phyloP scores from a whole-genome alignment of 2,113 vertebrate species.

The Neofelis nebulosa region DNA sequence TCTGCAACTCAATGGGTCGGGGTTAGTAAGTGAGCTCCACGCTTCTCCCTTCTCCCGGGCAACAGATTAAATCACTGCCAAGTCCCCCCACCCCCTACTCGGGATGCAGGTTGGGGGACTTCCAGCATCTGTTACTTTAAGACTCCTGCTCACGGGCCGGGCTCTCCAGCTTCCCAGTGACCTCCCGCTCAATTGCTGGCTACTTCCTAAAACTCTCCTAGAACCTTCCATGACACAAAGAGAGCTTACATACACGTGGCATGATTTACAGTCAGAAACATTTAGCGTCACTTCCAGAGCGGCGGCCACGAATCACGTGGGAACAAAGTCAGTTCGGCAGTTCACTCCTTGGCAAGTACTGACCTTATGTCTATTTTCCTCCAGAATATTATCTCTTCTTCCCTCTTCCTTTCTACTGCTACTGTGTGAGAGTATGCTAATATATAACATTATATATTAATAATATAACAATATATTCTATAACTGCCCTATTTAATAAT shows the following conservation, averaged over 20 bases:
- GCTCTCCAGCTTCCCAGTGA: not conserved
- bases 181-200: fast-evolving
- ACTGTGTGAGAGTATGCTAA: not conserved
- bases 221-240: not conserved
- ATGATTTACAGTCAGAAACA: not conserved
- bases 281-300: not conserved
- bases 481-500: not conserved
- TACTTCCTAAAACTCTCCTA: not conserved
- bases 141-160: fast-evolving
- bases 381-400: not conserved
- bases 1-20: not conserved
- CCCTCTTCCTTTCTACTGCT: not conserved
- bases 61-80: not conserved
- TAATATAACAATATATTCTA: not conserved
- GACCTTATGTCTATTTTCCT: not conserved
- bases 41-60: not conserved
- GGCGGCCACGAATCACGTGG: not conserved
- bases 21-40: fast-evolving
- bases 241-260: not conserved
- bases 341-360: not conserved
- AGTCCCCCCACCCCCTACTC: not conserved
- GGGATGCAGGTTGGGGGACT: fast-evolving
- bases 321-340: not conserved
- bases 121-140: not conserved
- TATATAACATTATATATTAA: not conserved